These are phyloP conservation scores for Stenichneumon culpator DNA, from an alignment of 2,888 invertebrate species.

Conservation along the genomic window DNA sequence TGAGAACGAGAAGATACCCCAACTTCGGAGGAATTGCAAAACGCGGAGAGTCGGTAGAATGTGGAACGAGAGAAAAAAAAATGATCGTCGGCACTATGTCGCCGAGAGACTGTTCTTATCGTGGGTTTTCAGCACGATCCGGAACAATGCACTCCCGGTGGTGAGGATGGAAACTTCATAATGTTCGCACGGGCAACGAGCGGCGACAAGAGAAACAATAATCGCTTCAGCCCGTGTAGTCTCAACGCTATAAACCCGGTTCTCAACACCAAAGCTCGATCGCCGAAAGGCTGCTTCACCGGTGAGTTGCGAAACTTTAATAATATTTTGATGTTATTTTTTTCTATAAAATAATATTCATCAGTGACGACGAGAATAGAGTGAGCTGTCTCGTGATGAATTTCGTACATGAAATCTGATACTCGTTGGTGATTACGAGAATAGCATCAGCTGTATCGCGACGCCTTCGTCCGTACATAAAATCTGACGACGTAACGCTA, in stretches of 20 bases:
- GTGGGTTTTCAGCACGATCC: conserved; percentile 93
- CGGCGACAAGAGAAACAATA: conserved; percentile 99
- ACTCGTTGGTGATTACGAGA: not conserved
- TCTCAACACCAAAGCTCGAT: conserved; percentile 95
- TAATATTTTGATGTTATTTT: conserved; percentile 15
- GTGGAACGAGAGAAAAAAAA: not conserved
- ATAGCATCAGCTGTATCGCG: not conserved
- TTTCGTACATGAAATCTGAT: not conserved
- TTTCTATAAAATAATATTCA: not conserved
- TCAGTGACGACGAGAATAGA: not conserved
- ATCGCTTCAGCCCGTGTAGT: conserved; percentile 96
- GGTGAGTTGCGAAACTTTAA: conserved; percentile 86
- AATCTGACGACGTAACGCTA: not conserved
- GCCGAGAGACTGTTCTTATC: not conserved
- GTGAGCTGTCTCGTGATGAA: not conserved
- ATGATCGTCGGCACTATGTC: not conserved
- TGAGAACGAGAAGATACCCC: conserved; percentile 4
- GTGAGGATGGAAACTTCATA: conserved; percentile 98
- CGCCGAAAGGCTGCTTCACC: conserved; percentile 96
- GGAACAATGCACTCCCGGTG: conserved; percentile 97
- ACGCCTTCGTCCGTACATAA: not conserved
- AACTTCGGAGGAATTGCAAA: conserved; percentile 1
- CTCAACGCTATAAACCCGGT: conserved; percentile 96
- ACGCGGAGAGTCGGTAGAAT: not conserved
- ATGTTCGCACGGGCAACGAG: conserved; percentile 99